Base-by-base conservation (phyloP, 2,888 invertebrate genomes). In the Meta bourneti region DNA sequence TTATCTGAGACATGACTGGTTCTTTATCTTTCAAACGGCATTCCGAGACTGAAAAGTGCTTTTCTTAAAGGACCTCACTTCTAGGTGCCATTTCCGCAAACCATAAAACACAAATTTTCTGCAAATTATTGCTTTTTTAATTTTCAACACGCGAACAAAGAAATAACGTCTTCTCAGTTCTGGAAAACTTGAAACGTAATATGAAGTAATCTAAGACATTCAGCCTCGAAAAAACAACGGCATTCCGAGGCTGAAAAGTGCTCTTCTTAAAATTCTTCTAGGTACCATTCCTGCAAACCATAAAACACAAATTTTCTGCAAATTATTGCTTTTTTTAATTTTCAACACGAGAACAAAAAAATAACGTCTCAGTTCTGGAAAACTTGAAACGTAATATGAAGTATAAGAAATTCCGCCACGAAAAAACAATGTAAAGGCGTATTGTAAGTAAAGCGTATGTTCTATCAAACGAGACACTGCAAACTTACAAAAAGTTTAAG, bases 1-100 rank as follows among this genome's bases (percentile, higher is more conserved):
- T 90, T 90, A 90, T 90, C 90, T 85, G 48, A 90, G 85, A 85
- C 90, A 84, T 85, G 90, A 90, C 90, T 90, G 90, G 90, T 90
- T 90, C 79, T 90, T 90, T 90, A 85, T 85, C 85, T 85, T 72
- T 7, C 51, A 69, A 90, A 74, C 84, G 77, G 84, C 89, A 89
- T 89, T 89, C 89, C 89, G 70, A n/a, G 52, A 71, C 78, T 34
- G 34, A 72, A 79, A 87, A 87, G 49, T 48, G 72, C 87, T 79
- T 54, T 34, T 71, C 71, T 71, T 89, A 83, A 89, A 89, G 84
- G 83, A 78, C 34, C 34, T 34, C 61, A 61, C 61, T 13, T 61
- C 61, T 61, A 34, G 61, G 61, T 61, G 61, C 61, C 61, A 61
- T 61, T 61, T 61, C 61, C 61, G 61, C 9, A 13, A 61, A 13